A percentile compares a stretch with the other conserved stretches of the same genome.
Evolutionary conservation across 2,797 vertebrate genomes (phyloP).

Genomic region (Urosaurus nigricauda): DNA sequence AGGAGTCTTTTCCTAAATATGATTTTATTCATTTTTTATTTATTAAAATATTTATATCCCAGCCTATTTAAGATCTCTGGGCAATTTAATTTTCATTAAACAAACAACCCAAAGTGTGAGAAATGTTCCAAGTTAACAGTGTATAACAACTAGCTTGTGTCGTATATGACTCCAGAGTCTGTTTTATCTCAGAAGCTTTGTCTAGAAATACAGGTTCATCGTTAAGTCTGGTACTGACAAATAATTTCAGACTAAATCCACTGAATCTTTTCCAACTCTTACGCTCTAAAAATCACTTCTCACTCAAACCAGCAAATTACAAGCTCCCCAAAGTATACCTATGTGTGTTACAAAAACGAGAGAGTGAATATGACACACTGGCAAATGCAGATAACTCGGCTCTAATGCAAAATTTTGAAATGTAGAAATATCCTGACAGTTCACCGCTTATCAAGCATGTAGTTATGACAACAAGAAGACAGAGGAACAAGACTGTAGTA

Average conservation of each 20-base stretch:
- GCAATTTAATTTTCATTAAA: neutral
- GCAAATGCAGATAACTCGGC: constrained; percentile 31
- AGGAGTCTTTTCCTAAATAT: neutral
- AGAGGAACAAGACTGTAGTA: constrained; percentile 14
- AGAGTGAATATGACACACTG: constrained; percentile 28
- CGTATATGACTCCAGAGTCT: constrained; percentile 8
- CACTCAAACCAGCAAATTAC: neutral
- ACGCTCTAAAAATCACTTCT: constrained; percentile 12
- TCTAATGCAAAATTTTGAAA: constrained; percentile 17
- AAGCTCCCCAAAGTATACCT: constrained; percentile 13
- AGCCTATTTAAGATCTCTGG: neutral
- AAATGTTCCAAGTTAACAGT: neutral
- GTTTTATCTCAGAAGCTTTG: neutral
- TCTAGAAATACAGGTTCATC: neutral
- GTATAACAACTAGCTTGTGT: neutral
- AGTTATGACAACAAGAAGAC: neutral
- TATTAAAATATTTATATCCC: too few relatives aligned
- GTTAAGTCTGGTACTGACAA: neutral
- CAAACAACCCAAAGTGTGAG: neutral
- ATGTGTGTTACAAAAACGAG: neutral
- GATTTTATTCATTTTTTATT: neutral
- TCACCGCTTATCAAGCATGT: constrained; percentile 21
- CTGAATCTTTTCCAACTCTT: neutral
- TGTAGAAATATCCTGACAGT: constrained; percentile 34
- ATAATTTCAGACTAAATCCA: neutral